Conservation (phyloP, 1,140 invertebrate species). For the Eubasilissa regina region DNA sequence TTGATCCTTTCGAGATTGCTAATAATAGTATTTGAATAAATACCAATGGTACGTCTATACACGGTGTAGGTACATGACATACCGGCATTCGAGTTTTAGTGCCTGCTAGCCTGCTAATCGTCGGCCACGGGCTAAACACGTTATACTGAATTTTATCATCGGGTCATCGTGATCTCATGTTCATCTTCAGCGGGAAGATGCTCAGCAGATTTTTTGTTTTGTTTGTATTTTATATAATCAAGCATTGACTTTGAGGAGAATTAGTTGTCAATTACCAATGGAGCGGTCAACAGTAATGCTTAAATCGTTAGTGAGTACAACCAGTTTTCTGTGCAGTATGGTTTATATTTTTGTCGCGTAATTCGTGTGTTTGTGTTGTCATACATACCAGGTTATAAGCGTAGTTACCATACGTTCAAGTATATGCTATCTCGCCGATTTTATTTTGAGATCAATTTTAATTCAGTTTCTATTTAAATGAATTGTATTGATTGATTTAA, state of each 20-base stretch:
- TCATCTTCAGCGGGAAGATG: slow-evolving; percentile 40
- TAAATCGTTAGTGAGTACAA: slow-evolving; percentile 55
- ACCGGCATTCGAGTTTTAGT: slow-evolving; percentile 31
- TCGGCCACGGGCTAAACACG: neutral
- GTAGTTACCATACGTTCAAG: too few relatives aligned
- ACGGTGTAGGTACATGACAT: neutral
- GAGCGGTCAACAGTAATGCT: slow-evolving; percentile 56
- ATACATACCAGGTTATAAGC: too few relatives aligned
- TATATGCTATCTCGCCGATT: too few relatives aligned
- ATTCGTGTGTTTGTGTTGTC: too few relatives aligned
- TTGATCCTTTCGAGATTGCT: slow-evolving; percentile 1
- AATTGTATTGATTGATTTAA: too few relatives aligned
- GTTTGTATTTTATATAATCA: slow-evolving; percentile 59
- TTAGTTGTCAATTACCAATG: slow-evolving; percentile 57
- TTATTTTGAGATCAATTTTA: too few relatives aligned
- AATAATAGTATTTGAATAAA: slow-evolving; percentile 18
- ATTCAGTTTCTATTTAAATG: too few relatives aligned
- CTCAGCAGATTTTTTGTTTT: slow-evolving; percentile 52
- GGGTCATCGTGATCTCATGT: slow-evolving; percentile 49
- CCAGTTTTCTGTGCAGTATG: neutral
- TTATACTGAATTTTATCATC: slow-evolving; percentile 22
- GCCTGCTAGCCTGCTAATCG: slow-evolving; percentile 3
- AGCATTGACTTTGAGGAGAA: slow-evolving; percentile 42
- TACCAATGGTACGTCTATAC: slow-evolving; percentile 3
- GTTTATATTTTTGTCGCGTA: too few relatives aligned